These are phyloP conservation scores for Megaceryle torquata DNA, from an alignment of 2,113 vertebrate species.

Conservation along the genomic window DNA sequence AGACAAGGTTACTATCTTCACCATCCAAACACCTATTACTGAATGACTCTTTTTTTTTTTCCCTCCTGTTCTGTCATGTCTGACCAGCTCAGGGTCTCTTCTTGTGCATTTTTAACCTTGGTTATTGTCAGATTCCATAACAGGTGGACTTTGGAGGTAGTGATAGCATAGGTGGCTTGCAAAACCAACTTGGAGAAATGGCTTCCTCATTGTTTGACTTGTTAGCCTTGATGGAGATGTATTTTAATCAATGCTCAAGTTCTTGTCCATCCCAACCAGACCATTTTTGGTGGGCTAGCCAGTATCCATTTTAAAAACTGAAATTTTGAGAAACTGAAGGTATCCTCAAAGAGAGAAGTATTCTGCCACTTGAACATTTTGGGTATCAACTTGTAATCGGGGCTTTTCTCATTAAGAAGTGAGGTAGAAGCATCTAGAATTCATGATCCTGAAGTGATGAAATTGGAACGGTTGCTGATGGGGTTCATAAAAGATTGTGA, in stretches of 20 bases:
- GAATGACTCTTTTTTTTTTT: background rate
- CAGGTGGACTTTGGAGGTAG: background rate
- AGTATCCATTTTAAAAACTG: background rate
- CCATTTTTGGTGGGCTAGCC: background rate
- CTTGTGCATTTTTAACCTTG: background rate
- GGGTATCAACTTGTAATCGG: background rate
- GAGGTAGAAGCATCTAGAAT: background rate
- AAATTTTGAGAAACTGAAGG: background rate
- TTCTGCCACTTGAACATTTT: too few relatives aligned
- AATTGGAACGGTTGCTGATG: background rate
- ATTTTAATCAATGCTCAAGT: background rate
- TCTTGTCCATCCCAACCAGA: background rate
- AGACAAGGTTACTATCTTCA: background rate
- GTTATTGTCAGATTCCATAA: background rate
- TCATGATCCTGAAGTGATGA: background rate
- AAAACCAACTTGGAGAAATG: background rate
- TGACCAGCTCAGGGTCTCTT: background rate
- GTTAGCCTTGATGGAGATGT: background rate
- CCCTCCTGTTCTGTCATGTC: background rate
- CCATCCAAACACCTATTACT: background rate
- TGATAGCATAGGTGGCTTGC: background rate
- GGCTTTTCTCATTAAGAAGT: background rate
- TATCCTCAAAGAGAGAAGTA: background rate
- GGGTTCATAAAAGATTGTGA: background rate
- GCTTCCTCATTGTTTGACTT: background rate